Percentiles rank a stretch among this genome's conserved stretches.
These are phyloP conservation scores for Arremon brunneinucha DNA, from an alignment of 2,797 vertebrate genomes.

Conservation along the genomic window DNA sequence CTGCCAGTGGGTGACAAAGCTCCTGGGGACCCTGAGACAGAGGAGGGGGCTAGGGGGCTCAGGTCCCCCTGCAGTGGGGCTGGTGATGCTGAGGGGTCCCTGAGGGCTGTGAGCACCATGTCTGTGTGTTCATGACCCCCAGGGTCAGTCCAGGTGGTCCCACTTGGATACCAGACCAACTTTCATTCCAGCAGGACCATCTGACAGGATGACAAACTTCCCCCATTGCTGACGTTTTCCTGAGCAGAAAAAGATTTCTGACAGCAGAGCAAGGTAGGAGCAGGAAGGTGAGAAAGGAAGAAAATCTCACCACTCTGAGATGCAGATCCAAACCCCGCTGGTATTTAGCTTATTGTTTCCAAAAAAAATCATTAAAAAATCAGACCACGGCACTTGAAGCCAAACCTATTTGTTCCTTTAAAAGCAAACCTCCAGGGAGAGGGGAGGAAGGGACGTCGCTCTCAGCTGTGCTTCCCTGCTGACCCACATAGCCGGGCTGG, in stretches of 20 bases:
- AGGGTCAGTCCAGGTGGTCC: background rate
- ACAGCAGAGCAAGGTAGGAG: background rate
- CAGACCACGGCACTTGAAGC: background rate
- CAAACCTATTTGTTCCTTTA: conserved; percentile 50
- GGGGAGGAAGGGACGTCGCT: conserved; percentile 40
- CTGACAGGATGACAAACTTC: background rate
- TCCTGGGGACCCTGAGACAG: background rate
- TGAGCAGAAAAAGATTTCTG: background rate
- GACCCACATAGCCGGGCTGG: conserved; percentile 53
- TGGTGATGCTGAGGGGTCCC: background rate
- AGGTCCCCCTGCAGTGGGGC: background rate
- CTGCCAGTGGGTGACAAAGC: background rate
- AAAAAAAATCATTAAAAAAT: conserved; percentile 23
- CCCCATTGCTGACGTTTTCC: rapidly evolving
- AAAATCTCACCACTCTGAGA: background rate
- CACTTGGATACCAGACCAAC: background rate
- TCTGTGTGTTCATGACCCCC: rapidly evolving
- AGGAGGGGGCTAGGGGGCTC: background rate
- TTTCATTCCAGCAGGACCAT: background rate
- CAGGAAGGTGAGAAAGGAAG: background rate
- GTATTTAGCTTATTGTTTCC: conserved; percentile 23
- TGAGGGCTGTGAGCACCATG: background rate
- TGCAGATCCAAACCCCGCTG: background rate
- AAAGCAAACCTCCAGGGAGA: conserved; percentile 4
- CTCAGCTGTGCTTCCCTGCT: conserved; percentile 44